Conservation (phyloP, 2,797 vertebrate genomes). For the Chrysocyon brachyurus region DNA sequence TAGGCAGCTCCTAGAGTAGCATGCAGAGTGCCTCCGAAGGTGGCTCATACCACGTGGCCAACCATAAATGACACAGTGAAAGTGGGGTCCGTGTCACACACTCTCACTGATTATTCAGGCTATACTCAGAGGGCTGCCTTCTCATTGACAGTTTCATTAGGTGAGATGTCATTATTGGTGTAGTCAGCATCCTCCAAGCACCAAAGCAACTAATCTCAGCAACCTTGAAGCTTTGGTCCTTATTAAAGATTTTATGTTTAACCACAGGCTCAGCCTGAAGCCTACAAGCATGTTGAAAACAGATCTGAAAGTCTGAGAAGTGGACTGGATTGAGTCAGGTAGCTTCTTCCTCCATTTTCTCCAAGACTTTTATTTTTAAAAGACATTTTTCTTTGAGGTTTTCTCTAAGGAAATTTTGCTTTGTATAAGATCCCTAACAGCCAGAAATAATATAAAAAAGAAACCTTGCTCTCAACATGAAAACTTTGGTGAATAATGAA, state of each 20-base stretch:
- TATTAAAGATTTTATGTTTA: slow-evolving; percentile 58
- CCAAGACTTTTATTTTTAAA: slow-evolving; percentile 1
- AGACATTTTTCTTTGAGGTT: slow-evolving; percentile 5
- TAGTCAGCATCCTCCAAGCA: slow-evolving; percentile 66
- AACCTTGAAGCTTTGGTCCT: slow-evolving; percentile 46
- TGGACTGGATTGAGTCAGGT: not conserved
- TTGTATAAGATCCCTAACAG: not conserved
- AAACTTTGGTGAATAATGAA: slow-evolving; percentile 42
- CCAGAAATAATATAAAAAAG: slow-evolving; percentile 9
- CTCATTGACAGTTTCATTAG: slow-evolving; percentile 63
- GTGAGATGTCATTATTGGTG: slow-evolving; percentile 56
- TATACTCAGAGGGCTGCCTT: slow-evolving; percentile 19
- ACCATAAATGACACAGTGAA: not conserved
- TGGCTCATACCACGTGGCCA: not conserved
- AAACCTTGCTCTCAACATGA: not conserved
- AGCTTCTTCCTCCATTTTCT: not conserved
- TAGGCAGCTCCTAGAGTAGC: not conserved
- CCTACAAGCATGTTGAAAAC: not conserved
- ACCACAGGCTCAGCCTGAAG: not conserved
- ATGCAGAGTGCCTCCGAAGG: not conserved
- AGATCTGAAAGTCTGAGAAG: not conserved
- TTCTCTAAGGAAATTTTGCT: not conserved
- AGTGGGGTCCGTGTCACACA: not conserved
- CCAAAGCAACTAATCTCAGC: slow-evolving; percentile 69
- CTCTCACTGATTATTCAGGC: slow-evolving; percentile 58